phyloP scores from a whole-genome alignment of 2,797 vertebrate genomes.

The Monodelphis domestica region DNA sequence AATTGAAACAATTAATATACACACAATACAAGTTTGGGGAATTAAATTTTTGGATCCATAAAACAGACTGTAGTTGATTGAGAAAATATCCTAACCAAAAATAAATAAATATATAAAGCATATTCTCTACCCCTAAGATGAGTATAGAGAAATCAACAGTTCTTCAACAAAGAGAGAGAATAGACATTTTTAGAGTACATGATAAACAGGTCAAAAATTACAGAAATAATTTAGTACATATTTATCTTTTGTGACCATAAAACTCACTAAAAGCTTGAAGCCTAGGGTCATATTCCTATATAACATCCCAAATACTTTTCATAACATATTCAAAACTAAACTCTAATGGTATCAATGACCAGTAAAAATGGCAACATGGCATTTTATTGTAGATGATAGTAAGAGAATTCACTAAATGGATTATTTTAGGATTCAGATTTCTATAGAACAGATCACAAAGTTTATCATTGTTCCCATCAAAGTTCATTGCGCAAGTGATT shows the following conservation, averaged over 20 bases:
- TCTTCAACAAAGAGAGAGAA: neutral
- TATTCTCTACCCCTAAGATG: neutral
- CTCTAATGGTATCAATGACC: neutral
- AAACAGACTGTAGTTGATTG: neutral
- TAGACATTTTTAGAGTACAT: neutral
- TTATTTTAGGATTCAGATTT: neutral
- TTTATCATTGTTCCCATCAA: neutral
- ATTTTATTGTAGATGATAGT: neutral
- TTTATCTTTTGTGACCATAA: neutral
- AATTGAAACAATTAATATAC: neutral
- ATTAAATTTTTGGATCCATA: too few species aligned
- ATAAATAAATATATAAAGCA: neutral
- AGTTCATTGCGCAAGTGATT: neutral
- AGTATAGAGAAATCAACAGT: neutral
- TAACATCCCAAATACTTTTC: neutral
- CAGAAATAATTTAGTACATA: neutral
- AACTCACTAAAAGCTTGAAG: neutral
- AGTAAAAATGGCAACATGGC: neutral
- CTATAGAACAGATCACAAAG: neutral
- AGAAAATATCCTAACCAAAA: neutral
- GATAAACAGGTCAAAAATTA: neutral
- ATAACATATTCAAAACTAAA: neutral
- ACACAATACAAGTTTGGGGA: neutral
- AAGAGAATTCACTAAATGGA: neutral
- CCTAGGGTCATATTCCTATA: neutral